Evolutionary conservation across 2,113 vertebrate genomes (phyloP), one percentile per base, ranked within the genome.

Genomic region (Pedetes capensis): DNA sequence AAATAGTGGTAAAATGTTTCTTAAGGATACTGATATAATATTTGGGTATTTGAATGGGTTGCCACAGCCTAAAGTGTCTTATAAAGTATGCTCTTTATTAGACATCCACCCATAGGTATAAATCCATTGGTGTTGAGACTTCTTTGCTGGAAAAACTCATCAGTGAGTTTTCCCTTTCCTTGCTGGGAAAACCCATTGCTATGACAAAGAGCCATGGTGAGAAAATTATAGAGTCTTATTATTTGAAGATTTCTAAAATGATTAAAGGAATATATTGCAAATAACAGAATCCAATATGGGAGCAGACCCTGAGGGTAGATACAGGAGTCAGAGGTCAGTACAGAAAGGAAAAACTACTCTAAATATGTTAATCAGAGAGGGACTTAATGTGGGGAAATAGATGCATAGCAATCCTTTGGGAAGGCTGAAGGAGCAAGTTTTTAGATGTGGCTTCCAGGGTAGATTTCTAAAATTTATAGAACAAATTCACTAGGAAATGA

Each of bases 261-360:
- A 59, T 87, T 75, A 81, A 94, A 86, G 55, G 17, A 80, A 93
- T 63, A 55, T 91, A 75, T 4, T 61, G 14, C 53, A 84, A 61
- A 22, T 59, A 59, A 32, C 87, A 79, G 49, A 85, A 96, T 14
- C 12, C 55, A 80, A 51, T 61, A 79, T 44, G 42, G 34, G 71
- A 87, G 44, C 27, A 87, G 63, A 76, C 42, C 42, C 68, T 32
- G 27, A 87, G 23, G 22, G 27, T 82, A 25, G 2, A 34, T 66
- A 61, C 1, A 84, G 53, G 22, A 57, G 32, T 81, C 51, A n/a
- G 27, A 78, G 13, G 63, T 93, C 87, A 80, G 23, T 49, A 49
- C 63, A 94, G 39, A 95, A 91, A 87, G 91, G 44, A 89, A 22
- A 95, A 95, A 74, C 22, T 78, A 17, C 18, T 47, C 44, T 64